These are phyloP conservation scores for Hypsopygia costalis DNA, from an alignment of 2,888 invertebrate genomes.

Conservation along the genomic window DNA sequence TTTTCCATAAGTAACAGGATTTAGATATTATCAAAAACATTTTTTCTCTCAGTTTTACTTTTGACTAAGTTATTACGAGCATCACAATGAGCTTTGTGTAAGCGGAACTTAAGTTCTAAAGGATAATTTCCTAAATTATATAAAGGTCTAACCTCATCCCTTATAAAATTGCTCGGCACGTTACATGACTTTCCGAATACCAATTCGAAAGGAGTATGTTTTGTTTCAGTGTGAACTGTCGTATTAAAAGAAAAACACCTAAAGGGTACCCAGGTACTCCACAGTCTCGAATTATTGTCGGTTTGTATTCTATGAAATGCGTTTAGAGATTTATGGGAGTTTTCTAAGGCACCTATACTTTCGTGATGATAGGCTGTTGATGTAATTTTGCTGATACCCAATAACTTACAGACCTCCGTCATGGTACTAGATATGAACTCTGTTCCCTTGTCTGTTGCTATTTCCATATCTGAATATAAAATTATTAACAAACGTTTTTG, in stretches of 20 bases:
- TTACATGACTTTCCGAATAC: slow-evolving; percentile 10
- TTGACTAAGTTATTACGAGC: too few relatives aligned
- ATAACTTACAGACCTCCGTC: slow-evolving; percentile 14
- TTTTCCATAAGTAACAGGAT: too few relatives aligned
- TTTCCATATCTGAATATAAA: slow-evolving; percentile 12
- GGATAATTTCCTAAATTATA: slow-evolving; percentile 12
- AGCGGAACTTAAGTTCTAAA: slow-evolving; percentile 10
- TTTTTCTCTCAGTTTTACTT: too few relatives aligned
- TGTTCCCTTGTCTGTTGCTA: slow-evolving; percentile 5
- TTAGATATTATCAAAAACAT: too few relatives aligned
- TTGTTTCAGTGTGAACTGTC: slow-evolving; percentile 4
- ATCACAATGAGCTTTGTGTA: slow-evolving; percentile 10
- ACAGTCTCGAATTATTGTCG: slow-evolving; percentile 4
- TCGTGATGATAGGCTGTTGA: slow-evolving; percentile 13
- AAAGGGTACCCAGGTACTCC: neutral
- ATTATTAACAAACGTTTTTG: slow-evolving; percentile 8
- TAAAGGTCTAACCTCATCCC: slow-evolving; percentile 1
- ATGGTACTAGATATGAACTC: slow-evolving; percentile 15
- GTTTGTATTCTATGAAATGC: slow-evolving; percentile 11
- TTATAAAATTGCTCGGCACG: slow-evolving; percentile 9
- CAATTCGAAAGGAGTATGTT: slow-evolving; percentile 6
- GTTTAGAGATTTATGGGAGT: slow-evolving; percentile 10
- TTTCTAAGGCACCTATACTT: slow-evolving; percentile 7
- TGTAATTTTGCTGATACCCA: slow-evolving; percentile 11
- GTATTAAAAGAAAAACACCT: slow-evolving; percentile 9